Conservation (phyloP, 2,113 vertebrate species). For the Vicugna pacos region DNA sequence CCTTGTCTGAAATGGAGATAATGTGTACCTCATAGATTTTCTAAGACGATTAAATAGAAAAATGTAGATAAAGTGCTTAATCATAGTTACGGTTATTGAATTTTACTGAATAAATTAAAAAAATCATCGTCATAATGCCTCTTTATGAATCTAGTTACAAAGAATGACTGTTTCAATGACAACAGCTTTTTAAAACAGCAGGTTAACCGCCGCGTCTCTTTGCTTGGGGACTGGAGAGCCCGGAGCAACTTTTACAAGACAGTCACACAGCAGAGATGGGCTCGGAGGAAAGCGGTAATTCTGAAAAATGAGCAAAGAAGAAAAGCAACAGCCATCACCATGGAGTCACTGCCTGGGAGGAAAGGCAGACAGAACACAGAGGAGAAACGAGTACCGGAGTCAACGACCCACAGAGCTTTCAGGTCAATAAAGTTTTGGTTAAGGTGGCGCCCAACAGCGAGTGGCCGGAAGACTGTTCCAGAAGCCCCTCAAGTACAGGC, state of each 20-base stretch:
- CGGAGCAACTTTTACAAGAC: constrained; percentile 37
- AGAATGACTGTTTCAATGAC: constrained; percentile 39
- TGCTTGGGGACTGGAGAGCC: neutral
- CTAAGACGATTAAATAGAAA: constrained; percentile 41
- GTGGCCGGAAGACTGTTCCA: neutral
- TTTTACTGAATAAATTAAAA: constrained; percentile 51
- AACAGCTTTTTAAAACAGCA: constrained; percentile 33
- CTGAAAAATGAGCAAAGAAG: constrained; percentile 38
- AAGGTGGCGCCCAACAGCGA: neutral
- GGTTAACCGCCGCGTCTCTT: neutral
- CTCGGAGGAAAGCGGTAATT: neutral
- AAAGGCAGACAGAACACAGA: constrained; percentile 50
- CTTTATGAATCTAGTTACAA: constrained; percentile 61
- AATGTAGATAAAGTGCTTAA: constrained; percentile 13
- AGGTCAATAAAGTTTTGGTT: neutral
- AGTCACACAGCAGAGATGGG: neutral
- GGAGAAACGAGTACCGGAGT: neutral
- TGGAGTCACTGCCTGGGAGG: neutral
- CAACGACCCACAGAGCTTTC: neutral
- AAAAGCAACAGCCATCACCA: constrained; percentile 30
- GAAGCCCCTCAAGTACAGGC: constrained; percentile 42
- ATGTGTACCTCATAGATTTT: constrained; percentile 48
- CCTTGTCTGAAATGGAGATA: constrained; percentile 53
- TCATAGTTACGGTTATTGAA: constrained; percentile 23
- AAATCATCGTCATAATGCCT: constrained; percentile 48